Evolutionary conservation across 2,113 vertebrate genomes (phyloP), one percentile per base, ranked within the genome.

Genomic region (Mus musculus): DNA sequence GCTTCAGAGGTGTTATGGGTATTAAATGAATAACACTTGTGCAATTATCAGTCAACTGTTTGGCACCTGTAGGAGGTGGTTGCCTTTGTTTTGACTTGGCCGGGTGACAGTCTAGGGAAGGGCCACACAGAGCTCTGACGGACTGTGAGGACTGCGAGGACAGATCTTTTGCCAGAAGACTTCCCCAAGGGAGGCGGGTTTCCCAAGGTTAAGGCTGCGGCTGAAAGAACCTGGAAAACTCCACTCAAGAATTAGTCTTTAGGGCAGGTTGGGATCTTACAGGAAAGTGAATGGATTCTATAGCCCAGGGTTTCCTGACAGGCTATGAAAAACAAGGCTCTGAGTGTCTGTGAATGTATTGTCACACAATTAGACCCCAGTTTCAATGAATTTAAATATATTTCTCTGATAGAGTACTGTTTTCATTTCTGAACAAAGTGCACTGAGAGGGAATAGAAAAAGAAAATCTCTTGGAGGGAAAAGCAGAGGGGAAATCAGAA

Each of bases 21-120:
- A 92, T 39, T 69, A 76, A 88, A 76, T 59, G 30, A 88, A 28
- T 89, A 61, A 93, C 88, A 52, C 14, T 4, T 26, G 54, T 1
- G 7, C 26, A 90, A 11, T 10, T 33, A 91, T 95, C 89, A 93
- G 28, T 56, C 90, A 93, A 96, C 30, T 33, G 33, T 26, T 92
- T 95, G 82, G 75, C 92, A 94, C 69, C 71, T 92, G 0, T n/a
- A 78, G 39, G 73, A 36, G 7, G 84, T 65, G 87, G 30, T 33
- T 72, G 72, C 3, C 52, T 96, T 96, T 96, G 69, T 97, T 92
- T 95, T 63, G 85, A 94, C 49, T 96, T 96, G 95, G 96, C 87
- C 33, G n/a, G 17, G 14, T 80, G 52, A 96, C 89, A 88, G 69
- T 49, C 59, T 56, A 59, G 84, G 54, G 59, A 90, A 98, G 71